Percentiles rank a stretch among this genome's conserved stretches.
phyloP scores from a whole-genome alignment of 2,797 vertebrate genomes.

The Alfaro cultratus region DNA sequence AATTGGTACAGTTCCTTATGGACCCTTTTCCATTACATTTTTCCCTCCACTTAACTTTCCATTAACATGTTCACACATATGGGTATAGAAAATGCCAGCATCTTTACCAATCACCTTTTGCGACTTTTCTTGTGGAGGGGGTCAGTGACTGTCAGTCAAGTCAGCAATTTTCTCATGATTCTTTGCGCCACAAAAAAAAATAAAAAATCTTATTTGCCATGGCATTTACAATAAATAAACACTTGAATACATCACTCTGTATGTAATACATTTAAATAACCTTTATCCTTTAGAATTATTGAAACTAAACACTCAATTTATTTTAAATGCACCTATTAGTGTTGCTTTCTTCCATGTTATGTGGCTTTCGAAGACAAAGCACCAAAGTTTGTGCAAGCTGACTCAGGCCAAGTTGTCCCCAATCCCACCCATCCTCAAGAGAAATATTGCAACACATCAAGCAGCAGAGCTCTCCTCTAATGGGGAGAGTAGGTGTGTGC shows the following conservation, averaged over 20 bases:
- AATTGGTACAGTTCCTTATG: background rate
- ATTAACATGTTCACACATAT: background rate
- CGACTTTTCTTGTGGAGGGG: background rate
- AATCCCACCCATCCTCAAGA: constrained; percentile 19
- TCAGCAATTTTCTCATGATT: background rate
- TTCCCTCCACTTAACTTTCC: background rate
- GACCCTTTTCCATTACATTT: background rate
- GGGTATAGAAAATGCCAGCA: background rate
- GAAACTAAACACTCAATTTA: background rate
- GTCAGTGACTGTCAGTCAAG: background rate
- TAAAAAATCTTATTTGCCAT: too few species aligned
- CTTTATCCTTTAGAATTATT: background rate
- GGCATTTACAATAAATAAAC: background rate
- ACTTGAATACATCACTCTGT: background rate
- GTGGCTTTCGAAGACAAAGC: constrained; percentile 32
- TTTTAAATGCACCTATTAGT: constrained; percentile 5
- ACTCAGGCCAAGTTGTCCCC: constrained; percentile 46
- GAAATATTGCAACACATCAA: constrained; percentile 14
- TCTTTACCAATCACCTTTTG: background rate
- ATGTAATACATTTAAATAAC: background rate
- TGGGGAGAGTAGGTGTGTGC: constrained; percentile 14
- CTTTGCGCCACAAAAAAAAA: too few species aligned
- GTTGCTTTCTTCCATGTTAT: constrained; percentile 38
- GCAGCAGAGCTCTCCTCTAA: constrained; percentile 13
- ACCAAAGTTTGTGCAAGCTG: constrained; percentile 53